Percentiles rank a stretch among this genome's conserved stretches.
Conservation (phyloP, 2,888 invertebrate species). For the Calameuta pallipes region DNA sequence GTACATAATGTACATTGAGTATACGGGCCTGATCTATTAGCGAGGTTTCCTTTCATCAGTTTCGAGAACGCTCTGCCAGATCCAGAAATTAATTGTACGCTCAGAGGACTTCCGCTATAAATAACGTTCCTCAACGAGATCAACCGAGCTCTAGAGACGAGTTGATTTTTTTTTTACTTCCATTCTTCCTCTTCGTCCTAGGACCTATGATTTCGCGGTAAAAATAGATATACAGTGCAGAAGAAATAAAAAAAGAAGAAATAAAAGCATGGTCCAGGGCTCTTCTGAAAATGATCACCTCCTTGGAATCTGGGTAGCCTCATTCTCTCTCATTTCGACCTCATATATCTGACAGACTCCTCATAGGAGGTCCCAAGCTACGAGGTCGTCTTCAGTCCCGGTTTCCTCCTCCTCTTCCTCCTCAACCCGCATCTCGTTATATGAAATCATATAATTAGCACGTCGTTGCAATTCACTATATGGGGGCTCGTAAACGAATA, state of each 20-base stretch:
- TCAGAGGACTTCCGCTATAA: not conserved
- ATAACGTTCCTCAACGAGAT: not conserved
- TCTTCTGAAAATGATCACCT: not conserved
- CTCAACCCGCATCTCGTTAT: conserved; percentile 60
- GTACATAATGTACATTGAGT: not conserved
- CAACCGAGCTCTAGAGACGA: not conserved
- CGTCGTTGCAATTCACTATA: conserved; percentile 51
- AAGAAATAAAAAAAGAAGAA: not conserved
- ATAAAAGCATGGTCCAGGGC: not conserved
- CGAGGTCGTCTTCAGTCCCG: not conserved
- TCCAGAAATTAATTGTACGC: not conserved
- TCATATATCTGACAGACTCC: not conserved
- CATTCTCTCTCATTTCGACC: not conserved
- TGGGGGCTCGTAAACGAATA: conserved; percentile 28
- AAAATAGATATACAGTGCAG: not conserved
- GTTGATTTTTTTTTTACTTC: not conserved
- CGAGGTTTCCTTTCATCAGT: not conserved
- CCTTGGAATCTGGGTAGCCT: not conserved
- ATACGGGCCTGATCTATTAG: not conserved
- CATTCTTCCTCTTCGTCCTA: not conserved
- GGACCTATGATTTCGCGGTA: not conserved
- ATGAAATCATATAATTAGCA: conserved; percentile 63
- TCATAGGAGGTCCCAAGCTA: not conserved
- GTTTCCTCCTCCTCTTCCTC: conserved; percentile 23
- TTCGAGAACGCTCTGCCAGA: not conserved